Evolutionary conservation across 2,797 vertebrate species (phyloP), one percentile per base, ranked within the genome.

Genomic region (Oryzias sinensis): DNA sequence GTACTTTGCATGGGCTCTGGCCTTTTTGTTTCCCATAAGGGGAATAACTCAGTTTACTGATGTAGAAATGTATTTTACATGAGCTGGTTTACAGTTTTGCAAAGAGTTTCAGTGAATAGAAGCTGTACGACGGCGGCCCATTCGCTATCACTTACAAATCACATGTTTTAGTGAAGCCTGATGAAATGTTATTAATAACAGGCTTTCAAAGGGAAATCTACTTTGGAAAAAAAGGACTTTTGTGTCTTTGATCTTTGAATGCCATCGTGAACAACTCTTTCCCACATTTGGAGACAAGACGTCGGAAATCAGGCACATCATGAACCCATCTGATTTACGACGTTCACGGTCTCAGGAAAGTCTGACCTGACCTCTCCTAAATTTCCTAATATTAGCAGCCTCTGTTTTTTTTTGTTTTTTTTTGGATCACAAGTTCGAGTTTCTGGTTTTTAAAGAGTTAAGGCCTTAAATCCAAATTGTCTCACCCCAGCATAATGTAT

Each of bases 1-100:
- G 53, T 71, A 52, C 68, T 85, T 88, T 86, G 76, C 68, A 79
- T 81, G 58, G 49, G 65, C 56, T 72, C 74, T 70, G 69, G 67
- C 70, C 72, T 72, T 79, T 86, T 80, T 75, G 69, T 69, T 70
- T 77, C 79, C 84, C 80, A 66, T 70, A 76, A 77, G 79, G 71
- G 70, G 66, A 73, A 83, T 87, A 83, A 88, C 63, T 82, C 74
- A 72, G 65, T 87, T 89, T 86, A 87, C 74, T 84, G 73, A 84
- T 82, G 81, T 82, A 82, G 68, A 84, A 85, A 88, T 86, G 73
- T 72, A 87, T 84, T 86, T 87, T 88, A 86, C 86, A 89, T 88
- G 79, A 89, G 75, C 79, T 86, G 54, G 63, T 80, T 70, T 76
- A 66, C 77, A 76, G 74, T 61, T 70, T 69, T 67, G 80, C 65